phyloP scores from a whole-genome alignment of 2,888 invertebrate species.

The Cheiracanthium punctorium region DNA sequence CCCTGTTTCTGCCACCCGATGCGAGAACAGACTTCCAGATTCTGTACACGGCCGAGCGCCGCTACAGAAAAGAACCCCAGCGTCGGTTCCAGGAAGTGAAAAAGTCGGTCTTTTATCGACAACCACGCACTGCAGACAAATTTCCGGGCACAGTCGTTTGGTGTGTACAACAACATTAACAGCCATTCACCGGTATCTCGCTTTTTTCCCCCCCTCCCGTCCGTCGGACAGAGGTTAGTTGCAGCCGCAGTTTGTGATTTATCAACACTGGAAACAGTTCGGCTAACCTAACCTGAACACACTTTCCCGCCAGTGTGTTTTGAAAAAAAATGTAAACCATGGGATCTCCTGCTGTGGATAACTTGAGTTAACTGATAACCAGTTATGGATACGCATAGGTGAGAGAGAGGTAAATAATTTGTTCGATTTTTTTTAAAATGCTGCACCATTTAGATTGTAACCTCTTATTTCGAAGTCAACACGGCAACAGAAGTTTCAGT shows the following conservation, averaged over 20 bases:
- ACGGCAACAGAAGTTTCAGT: too few relatives aligned
- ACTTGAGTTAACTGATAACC: too few relatives aligned
- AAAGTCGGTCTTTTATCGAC: constrained; percentile 61
- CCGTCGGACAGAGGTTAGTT: too few relatives aligned
- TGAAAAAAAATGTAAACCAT: too few relatives aligned
- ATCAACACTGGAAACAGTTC: background rate
- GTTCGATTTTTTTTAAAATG: too few relatives aligned
- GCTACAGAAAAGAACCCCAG: constrained; percentile 39
- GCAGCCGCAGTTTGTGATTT: constrained; percentile 19
- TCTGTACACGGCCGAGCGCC: constrained; percentile 50
- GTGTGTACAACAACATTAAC: constrained; percentile 28
- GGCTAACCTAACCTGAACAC: too few relatives aligned
- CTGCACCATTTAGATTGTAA: too few relatives aligned
- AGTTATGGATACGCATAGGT: too few relatives aligned
- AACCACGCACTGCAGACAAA: constrained; percentile 65
- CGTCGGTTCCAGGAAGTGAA: constrained; percentile 34
- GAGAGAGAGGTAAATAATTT: too few relatives aligned
- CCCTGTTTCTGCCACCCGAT: background rate
- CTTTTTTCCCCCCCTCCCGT: too few relatives aligned
- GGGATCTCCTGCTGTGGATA: too few relatives aligned
- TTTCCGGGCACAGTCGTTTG: constrained; percentile 39
- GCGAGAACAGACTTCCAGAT: background rate
- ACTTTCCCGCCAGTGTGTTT: background rate
- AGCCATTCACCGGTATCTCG: constrained; percentile 32
- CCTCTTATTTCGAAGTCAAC: too few relatives aligned